Evolutionary conservation across 2,888 invertebrate genomes (phyloP).

Genomic region (Xestia ashworthii): DNA sequence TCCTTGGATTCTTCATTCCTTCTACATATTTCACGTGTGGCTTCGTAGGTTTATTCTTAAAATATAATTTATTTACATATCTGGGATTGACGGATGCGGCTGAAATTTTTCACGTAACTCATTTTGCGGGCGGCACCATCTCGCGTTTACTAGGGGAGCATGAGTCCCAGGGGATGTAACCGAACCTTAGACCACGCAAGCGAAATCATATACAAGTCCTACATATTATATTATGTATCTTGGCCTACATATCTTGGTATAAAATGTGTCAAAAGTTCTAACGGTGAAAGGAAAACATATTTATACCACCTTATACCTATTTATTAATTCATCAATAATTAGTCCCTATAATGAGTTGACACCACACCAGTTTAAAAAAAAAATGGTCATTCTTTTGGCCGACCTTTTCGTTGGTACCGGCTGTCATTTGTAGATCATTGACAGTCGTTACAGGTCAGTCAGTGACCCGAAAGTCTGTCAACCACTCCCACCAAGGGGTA

Average conservation of each 20-base stretch:
- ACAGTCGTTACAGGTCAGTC: too few relatives aligned
- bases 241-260: slow-evolving; percentile 5
- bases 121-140: slow-evolving; percentile 39
- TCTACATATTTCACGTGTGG: slow-evolving; percentile 1
- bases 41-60: not conserved
- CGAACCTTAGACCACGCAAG: slow-evolving; percentile 48
- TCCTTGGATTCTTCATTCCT: slow-evolving; percentile 2
- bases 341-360: not conserved
- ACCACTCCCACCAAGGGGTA: too few relatives aligned
- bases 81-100: slow-evolving; percentile 40
- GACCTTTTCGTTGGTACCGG: too few relatives aligned
- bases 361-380: not conserved
- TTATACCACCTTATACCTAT: not conserved
- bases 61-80: slow-evolving; percentile 51
- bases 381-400: too few relatives aligned
- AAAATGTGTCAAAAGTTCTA: slow-evolving; percentile 1
- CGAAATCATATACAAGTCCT: slow-evolving; percentile 35
- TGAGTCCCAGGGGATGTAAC: slow-evolving; percentile 44
- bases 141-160: slow-evolving; percentile 39
- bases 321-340: not conserved
- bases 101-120: slow-evolving; percentile 42
- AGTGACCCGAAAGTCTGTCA: too few relatives aligned
- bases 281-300: not conserved
- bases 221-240: slow-evolving; percentile 21
- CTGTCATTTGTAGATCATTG: too few relatives aligned